Evolutionary conservation across 2,797 vertebrate species (phyloP), one percentile per base, ranked within the genome.

Genomic region (Urophycis tenuis): DNA sequence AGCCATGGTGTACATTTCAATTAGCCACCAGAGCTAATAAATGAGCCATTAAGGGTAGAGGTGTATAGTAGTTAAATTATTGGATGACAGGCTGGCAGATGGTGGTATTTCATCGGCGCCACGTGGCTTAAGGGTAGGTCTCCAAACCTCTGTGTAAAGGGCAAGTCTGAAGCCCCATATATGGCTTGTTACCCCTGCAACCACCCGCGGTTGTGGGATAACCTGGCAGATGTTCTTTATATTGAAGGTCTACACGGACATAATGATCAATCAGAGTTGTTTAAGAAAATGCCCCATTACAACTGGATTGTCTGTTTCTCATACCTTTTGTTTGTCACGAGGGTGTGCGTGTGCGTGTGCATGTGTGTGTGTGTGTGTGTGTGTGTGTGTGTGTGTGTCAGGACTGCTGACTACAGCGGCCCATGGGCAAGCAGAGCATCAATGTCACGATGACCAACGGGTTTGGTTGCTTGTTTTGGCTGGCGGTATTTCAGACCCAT

Each of bases 1-100:
- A 8, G 45, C 45, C 45, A 53, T 74, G 71, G 76, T 80, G 87
- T 90, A 87, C 83, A 88, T 88, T 84, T 86, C 78, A 74, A 77
- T 35, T 75, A 53, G 3, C 80, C 82, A 82, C 78, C 72, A 77
- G 72, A 80, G 71, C 84, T 78, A 85, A 89, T 86, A 77, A 88
- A 85, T 74, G 81, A 84, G 77, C 30, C 79, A 84, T 87, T 85
- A 87, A 78, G 81, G 81, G 74, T 81, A 85, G 78, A 80, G 74
- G 85, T 77, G 80, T 30, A 81, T 83, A 85, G 81, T 78, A 77
- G 76, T n/a, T n/a, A 73, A 85, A 83, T 80, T 76, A 73, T 85
- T 79, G 69, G 71, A 34, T 41, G 33, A 80, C 19, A n/a, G 83
- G 78, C 74, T 71, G 85, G 83, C 72, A 31, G 77, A 77, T 71